Conservation (phyloP, 1,140 invertebrate species). For the Drosophila neocordata region DNA sequence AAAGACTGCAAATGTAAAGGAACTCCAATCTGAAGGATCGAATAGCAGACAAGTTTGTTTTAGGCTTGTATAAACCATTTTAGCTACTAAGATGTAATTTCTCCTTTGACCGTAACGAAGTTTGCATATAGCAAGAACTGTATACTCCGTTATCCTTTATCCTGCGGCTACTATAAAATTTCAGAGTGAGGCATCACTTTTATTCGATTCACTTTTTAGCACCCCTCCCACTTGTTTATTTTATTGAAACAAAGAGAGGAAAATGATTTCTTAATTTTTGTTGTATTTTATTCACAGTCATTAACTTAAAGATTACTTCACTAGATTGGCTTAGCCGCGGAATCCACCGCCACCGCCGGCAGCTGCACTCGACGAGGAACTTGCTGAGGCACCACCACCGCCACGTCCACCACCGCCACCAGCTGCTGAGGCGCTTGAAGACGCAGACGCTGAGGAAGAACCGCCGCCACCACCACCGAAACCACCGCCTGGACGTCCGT, state of each 20-base stretch:
- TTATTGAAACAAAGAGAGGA: not conserved
- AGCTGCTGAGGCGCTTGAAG: constrained; percentile 32
- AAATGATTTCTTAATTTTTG: not conserved
- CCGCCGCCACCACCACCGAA: constrained; percentile 19
- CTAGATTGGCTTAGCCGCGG: constrained; percentile 19
- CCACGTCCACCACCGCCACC: constrained; percentile 21
- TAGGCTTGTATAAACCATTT: no score
- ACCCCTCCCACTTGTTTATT: not conserved
- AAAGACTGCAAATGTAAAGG: no score
- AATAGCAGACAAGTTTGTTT: no score
- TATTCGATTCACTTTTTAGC: no score
- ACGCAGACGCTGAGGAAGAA: constrained; percentile 22
- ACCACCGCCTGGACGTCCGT: not conserved
- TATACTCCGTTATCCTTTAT: no score
- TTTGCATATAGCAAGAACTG: no score
- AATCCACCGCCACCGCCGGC: constrained; percentile 19
- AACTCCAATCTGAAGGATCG: no score
- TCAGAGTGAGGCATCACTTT: no score
- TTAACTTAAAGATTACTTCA: constrained; percentile 30
- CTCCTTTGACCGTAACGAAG: no score
- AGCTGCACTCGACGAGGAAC: constrained; percentile 22
- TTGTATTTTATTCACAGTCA: constrained; percentile 7
- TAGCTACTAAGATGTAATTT: no score
- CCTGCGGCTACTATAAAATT: no score
- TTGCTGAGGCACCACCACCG: constrained; percentile 32